Base-by-base conservation (phyloP, 2,888 invertebrate genomes). In the Pristionchus exspectatus region DNA sequence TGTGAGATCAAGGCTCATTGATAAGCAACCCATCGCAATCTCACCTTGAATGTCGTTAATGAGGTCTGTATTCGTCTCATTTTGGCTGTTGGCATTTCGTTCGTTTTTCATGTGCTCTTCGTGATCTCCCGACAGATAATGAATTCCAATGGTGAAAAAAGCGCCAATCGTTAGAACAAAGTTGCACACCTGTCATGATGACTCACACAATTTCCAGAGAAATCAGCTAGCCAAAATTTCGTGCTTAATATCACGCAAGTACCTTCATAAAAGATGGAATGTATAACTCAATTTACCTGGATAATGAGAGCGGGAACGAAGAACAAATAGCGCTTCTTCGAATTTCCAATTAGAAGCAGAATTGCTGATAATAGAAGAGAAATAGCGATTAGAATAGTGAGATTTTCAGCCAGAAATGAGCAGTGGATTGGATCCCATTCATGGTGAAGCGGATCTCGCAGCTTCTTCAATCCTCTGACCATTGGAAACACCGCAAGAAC, bases 331-430 rank as follows among this genome's bases (percentile, higher is more conserved):
- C 81, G 81, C 27, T 81, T 81, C 81, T 81, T 81, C 27, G 50
- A 50, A 18, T 81, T 50, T n/a, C 81, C 81, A 50, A 81, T 81
- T 14, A 81, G 54, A 50, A 81, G 54, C 16, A 81, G 54, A 50
- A 81, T n/a, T 4, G 81, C 81, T 12, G 81, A 54, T 4, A 54
- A 50, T 27, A 27, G 12, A 24, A 81, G 50, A 7, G 54, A 81
- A 27, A 81, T 14, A 1, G 50, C 50, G 0, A 81, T 27, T 2
- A 81, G 33, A 50, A 81, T 24, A 9, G 81, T 50, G 27, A 81
- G 33, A 81, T 81, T 72, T 16, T 12, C 30, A 18, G 72, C 30
- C 10, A 72, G 30, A 30, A 72, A 72, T 0, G n/a, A 5, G 16
- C 38, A 7, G 27, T 54, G 54, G 21, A 7, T 1, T 0, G 9